Base-by-base conservation (phyloP, 1,140 invertebrate genomes). In the Oncopeltus fasciatus region DNA sequence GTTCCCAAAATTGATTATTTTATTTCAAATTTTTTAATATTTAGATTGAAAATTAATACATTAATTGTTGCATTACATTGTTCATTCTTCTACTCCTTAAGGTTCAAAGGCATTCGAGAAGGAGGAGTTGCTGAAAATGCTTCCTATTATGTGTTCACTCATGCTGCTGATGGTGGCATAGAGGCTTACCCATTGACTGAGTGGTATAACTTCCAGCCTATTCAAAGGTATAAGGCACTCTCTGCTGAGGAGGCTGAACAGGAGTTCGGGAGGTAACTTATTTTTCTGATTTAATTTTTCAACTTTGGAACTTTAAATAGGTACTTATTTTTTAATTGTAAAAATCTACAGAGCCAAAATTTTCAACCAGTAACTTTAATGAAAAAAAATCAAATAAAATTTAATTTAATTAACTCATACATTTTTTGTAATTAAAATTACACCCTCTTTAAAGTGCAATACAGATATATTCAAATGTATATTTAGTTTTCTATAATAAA, bases 241-340 rank as follows among this genome's bases (percentile, higher is more conserved):
- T 93, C 89, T 57, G 90, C 90, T 0, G 95, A 98, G 76, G 95
- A 98, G 75, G 95, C 95, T 0, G 95, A 98, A 74, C 86, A 95
- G 70, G 91, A 96, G 73, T 98, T 95, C 72, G 90, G 84, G 69
- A 84, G 76, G 81, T 82, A 71, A 69, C 20, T 38, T 18, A 53
- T 51, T 44, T 59, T 46, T 38, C 3, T 51, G 26, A 11, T 31
- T 43, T 12, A 47, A 12, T 60, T 11, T 44, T 43, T 57, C 21
- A n/a, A n/a, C n/a, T n/a, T n/a, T n/a, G n/a, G n/a, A n/a, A n/a
- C n/a, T n/a, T n/a, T n/a, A n/a, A 11, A 57, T 57, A 27, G 14
- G 4, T n/a, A 9, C 5, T 61, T 26, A 9, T 43, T 43, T 16
- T 43, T 16, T 43, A 9, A 8, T 43, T 43, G 8, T 43, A 43